Evolutionary conservation across 2,113 vertebrate genomes (phyloP), one percentile per base, ranked within the genome.

Genomic region (Lepus americanus): DNA sequence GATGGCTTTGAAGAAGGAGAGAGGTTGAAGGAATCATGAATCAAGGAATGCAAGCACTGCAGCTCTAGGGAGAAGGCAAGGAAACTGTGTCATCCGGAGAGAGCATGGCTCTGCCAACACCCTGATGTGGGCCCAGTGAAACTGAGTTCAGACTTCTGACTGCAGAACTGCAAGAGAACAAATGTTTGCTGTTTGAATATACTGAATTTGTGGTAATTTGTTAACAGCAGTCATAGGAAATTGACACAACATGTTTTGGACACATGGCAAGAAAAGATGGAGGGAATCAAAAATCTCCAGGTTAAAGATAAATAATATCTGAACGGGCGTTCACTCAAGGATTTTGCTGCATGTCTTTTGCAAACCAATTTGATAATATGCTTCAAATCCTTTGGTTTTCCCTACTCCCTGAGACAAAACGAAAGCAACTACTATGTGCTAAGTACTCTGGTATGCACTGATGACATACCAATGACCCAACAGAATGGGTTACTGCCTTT

Each of bases 141-240:
- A 70, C 27, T 20, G 9, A 44, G 5, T 80, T 49, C 36, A 55
- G 16, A 63, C 77, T 78, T 79, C 36, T 87, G 64, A 74, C n/a
- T 87, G 16, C 44, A 84, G 20, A 80, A 63, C 27, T 80, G 1
- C 66, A 76, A 63, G 29, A 44, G 4, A 90, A 29, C 69, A 87
- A 81, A 39, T 49, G 6, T 61, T 27, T 80, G 5, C 67, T 91
- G 51, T 55, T 84, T 90, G 77, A 87, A 85, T n/a, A 76, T 33
- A 80, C 25, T 36, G 33, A 51, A 13, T 93, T 73, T 33, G 23
- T 74, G n/a, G n/a, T 81, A 14, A 89, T 90, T 74, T 94, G 61
- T 27, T 55, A 66, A 19, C 0, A 63, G 27, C 16, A 92, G 33
- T 3, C 44, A 51, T 77, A 79, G 6, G 49, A 80, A 95, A 66